Evolutionary conservation across 2,888 invertebrate species (phyloP).

Genomic region (Podotricha telesiphe): DNA sequence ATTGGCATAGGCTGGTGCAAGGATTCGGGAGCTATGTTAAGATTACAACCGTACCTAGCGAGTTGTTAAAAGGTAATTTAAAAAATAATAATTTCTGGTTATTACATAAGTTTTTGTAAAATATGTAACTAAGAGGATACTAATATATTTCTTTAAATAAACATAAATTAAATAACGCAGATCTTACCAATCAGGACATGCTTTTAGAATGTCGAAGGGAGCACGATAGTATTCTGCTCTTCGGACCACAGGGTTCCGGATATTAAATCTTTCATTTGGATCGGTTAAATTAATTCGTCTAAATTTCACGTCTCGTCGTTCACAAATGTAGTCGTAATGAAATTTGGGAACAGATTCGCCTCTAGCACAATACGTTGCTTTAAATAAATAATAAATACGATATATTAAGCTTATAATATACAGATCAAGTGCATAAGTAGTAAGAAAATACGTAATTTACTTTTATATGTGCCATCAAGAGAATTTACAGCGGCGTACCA

Average conservation of each 20-base stretch:
- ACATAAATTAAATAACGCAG: neutral
- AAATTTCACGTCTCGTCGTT: slow-evolving; percentile 71
- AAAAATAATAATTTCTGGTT: too few relatives aligned
- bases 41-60: slow-evolving; percentile 74
- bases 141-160: too few relatives aligned
- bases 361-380: slow-evolving; percentile 71
- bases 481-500: slow-evolving; percentile 71
- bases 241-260: slow-evolving; percentile 70
- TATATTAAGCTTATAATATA: neutral
- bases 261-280: slow-evolving; percentile 74
- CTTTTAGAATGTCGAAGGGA: slow-evolving; percentile 74
- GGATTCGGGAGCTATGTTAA: slow-evolving; percentile 69
- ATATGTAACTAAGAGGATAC: too few relatives aligned
- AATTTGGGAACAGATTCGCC: slow-evolving; percentile 73
- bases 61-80: too few relatives aligned
- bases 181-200: slow-evolving; percentile 75
- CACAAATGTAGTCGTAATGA: slow-evolving; percentile 78
- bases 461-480: slow-evolving; percentile 71
- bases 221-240: slow-evolving; percentile 77
- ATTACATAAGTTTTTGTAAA: too few relatives aligned
- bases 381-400: neutral
- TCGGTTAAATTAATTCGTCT: slow-evolving; percentile 73
- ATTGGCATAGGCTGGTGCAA: slow-evolving; percentile 64
- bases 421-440: neutral
- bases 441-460: slow-evolving; percentile 51